Evolutionary conservation across 2,888 invertebrate species (phyloP).

Genomic region (Tuberolachnus salignus): DNA sequence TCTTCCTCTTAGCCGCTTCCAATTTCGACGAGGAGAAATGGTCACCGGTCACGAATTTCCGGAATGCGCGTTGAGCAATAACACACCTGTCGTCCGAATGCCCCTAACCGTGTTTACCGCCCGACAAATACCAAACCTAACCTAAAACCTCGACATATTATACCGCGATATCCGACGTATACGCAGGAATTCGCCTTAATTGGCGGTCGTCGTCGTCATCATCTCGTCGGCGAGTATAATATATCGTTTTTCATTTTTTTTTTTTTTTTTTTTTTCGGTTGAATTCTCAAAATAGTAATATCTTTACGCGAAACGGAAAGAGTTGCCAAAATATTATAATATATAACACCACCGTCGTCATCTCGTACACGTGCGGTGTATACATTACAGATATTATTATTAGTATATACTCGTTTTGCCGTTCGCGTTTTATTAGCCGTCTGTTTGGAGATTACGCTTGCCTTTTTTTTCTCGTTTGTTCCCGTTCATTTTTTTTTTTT

Average conservation of each 20-base stretch:
- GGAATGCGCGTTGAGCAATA: too few relatives aligned
- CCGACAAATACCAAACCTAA: background rate
- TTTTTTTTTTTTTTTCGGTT: background rate
- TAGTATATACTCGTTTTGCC: background rate
- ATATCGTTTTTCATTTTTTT: too few relatives aligned
- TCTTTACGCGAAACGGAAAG: background rate
- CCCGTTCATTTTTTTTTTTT: too few relatives aligned
- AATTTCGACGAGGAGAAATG: too few relatives aligned
- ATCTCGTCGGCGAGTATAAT: too few relatives aligned
- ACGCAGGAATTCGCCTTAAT: background rate
- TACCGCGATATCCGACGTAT: too few relatives aligned
- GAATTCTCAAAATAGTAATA: slow-evolving; percentile 27
- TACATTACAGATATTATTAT: too few relatives aligned
- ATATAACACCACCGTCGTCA: background rate
- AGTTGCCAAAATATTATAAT: slow-evolving; percentile 34
- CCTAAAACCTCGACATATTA: background rate
- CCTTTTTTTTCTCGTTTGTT: background rate
- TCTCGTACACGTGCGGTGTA: background rate
- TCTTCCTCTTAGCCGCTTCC: too few relatives aligned
- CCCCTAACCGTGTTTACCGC: too few relatives aligned
- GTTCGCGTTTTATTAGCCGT: background rate
- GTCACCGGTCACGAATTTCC: too few relatives aligned
- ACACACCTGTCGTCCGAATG: too few relatives aligned
- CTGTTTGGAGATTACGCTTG: background rate
- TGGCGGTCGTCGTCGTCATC: background rate